These are phyloP conservation scores for Osmerus eperlanus DNA, from an alignment of 2,113 vertebrate genomes.

Conservation along the genomic window DNA sequence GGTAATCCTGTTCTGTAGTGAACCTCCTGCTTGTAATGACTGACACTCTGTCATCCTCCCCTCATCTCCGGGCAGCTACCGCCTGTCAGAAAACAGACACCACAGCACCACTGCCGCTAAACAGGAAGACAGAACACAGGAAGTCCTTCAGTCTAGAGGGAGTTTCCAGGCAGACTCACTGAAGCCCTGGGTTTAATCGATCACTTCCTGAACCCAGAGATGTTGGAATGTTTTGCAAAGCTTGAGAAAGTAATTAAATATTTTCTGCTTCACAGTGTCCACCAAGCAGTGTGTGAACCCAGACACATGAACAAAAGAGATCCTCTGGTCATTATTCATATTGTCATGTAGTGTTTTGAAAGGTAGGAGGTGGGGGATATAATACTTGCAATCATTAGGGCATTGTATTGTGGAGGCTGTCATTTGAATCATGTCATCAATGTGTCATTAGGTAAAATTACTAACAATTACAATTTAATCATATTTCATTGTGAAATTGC, in stretches of 20 bases:
- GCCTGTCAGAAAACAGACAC: too few relatives aligned
- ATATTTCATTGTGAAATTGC: neutral
- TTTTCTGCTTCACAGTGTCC: too few relatives aligned
- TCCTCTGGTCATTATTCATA: slow-evolving; percentile 27
- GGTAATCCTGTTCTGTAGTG: slow-evolving; percentile 7
- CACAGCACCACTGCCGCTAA: too few relatives aligned
- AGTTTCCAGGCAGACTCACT: too few relatives aligned
- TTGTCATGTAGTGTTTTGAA: slow-evolving; percentile 13
- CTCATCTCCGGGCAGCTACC: too few relatives aligned
- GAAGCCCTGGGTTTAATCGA: too few relatives aligned
- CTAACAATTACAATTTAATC: neutral
- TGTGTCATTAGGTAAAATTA: neutral
- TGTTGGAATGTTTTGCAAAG: too few relatives aligned
- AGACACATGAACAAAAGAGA: slow-evolving; percentile 11
- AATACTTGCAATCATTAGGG: slow-evolving; percentile 42
- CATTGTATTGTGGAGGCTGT: slow-evolving; percentile 34
- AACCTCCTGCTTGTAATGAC: slow-evolving; percentile 40
- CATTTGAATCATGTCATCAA: neutral
- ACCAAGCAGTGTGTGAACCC: too few relatives aligned
- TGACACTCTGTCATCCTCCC: slow-evolving; percentile 47
- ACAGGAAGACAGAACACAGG: too few relatives aligned
- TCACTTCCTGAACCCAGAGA: too few relatives aligned
- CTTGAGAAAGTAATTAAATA: too few relatives aligned
- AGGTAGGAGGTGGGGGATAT: slow-evolving; percentile 9
- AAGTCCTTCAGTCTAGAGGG: too few relatives aligned